These are phyloP conservation scores for Lepidurus packardi DNA, from an alignment of 1,140 invertebrate species.

Conservation along the genomic window DNA sequence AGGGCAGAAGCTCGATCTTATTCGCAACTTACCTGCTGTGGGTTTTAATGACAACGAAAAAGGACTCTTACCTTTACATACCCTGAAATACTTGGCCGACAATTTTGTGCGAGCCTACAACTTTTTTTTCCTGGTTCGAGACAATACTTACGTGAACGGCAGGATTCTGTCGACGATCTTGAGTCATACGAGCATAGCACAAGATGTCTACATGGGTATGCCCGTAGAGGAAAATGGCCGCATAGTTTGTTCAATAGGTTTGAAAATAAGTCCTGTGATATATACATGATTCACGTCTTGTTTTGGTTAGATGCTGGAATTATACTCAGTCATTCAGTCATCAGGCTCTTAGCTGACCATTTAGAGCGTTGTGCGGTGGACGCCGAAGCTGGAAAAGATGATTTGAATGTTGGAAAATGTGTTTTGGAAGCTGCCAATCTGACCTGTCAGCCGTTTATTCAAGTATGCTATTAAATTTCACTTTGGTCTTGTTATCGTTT, in stretches of 20 bases:
- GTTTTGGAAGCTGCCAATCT: conserved; percentile 62
- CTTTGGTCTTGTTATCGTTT: background rate
- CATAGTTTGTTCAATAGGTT: conserved; percentile 26
- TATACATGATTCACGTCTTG: background rate
- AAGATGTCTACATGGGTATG: conserved; percentile 68
- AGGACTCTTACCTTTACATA: conserved; percentile 69
- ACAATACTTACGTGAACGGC: conserved; percentile 71
- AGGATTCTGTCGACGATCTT: conserved; percentile 61
- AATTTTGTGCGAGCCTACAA: conserved; percentile 83
- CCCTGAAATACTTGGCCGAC: conserved; percentile 81
- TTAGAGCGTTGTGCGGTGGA: conserved; percentile 81
- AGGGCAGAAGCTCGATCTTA: conserved; percentile 56
- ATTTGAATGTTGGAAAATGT: conserved; percentile 76
- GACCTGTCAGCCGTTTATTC: conserved; percentile 52
- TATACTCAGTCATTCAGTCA: conserved; percentile 66
- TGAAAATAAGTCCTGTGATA: background rate
- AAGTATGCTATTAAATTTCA: conserved; percentile 44
- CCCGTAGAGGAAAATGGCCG: background rate
- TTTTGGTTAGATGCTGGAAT: conserved; percentile 60
- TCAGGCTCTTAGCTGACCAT: conserved; percentile 62
- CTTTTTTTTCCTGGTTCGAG: conserved; percentile 80
- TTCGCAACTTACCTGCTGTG: conserved; percentile 62
- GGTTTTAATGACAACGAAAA: conserved; percentile 70
- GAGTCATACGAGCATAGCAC: conserved; percentile 69
- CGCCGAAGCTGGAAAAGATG: conserved; percentile 66